Base-by-base conservation (phyloP, 2,113 vertebrate species). In the Heterochromis multidens region DNA sequence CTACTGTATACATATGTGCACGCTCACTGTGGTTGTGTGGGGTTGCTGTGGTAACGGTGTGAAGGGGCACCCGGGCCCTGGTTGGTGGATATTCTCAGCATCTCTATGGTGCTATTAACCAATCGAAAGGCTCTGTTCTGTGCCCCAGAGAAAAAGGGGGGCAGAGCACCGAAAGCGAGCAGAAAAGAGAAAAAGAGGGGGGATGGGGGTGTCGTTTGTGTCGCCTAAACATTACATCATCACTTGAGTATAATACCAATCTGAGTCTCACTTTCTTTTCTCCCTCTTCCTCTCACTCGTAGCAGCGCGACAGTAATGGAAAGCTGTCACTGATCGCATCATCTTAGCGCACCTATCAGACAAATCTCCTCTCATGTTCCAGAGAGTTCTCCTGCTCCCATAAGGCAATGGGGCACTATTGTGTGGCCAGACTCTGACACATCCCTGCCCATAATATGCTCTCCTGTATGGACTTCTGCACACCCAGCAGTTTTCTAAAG, bases 1-100 rank as follows among this genome's bases (percentile, higher is more conserved):
- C 72, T 61, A 52, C 67, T 74, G 67, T 72, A 65, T 79, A 80
- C 78, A 80, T 80, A 74, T 79, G 80, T 80, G 85, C 87, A 87
- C 67, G 35, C 86, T 88, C 82, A 5, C 84, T 46, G 86, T 94
- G 90, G 93, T 94, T 95, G 95, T 93, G 88, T 93, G 83, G 82
- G 89, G 96, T 96, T 96, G 93, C 95, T 94, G 93, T 95, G 95
- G 95, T 89, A 95, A 96, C 94, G 67, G 43, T 94, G 90, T 91
- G 84, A 93, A 92, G 93, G 92, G 94, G 92, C 87, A 93, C 93
- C 93, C 61, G 43, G 86, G 76, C 93, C 90, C 92, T 96, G 95
- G 92, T 96, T 96, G 95, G 95, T 93, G 94, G 93, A 95, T 96
- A 95, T 96, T 95, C 92, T 95, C 95, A 96, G 95, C 93, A 95